A percentile compares a stretch with the other conserved stretches of the same genome.
Conservation (phyloP, 1,140 invertebrate genomes). For the Nixonia krombeini region DNA sequence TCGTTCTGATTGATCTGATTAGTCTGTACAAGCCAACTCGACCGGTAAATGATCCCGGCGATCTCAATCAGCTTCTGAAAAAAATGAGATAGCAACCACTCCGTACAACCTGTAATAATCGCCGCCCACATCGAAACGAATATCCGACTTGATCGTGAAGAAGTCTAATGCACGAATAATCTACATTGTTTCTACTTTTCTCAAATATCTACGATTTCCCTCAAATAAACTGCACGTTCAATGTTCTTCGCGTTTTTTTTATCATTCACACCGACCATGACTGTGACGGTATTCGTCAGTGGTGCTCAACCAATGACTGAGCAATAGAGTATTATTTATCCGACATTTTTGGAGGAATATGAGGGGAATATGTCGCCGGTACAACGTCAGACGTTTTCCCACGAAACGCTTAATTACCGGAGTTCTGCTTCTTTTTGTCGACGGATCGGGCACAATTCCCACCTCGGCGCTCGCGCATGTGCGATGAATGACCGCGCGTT, state of each 20-base stretch:
- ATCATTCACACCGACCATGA: no score
- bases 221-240: no score
- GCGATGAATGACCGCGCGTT: constrained; percentile 16
- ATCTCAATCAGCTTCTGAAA: constrained; percentile 72
- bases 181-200: no score
- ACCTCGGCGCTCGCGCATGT: constrained; percentile 11
- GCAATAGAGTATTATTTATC: no score
- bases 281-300: no score
- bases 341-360: no score
- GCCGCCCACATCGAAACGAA: constrained; percentile 65
- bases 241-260: no score
- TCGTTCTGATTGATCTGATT: constrained; percentile 71
- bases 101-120: constrained; percentile 58
- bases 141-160: constrained; percentile 59
- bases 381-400: constrained; percentile 23
- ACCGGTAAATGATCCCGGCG: constrained; percentile 67
- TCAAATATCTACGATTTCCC: no score
- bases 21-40: constrained; percentile 61
- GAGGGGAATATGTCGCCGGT: no score
- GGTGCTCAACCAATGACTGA: no score
- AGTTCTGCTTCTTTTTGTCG: constrained; percentile 27
- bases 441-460: constrained; percentile 21
- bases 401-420: constrained; percentile 40
- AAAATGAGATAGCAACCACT: constrained; percentile 60
- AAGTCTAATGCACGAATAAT: constrained; percentile 11